phyloP scores from a whole-genome alignment of 2,797 vertebrate species.

The Coluber constrictor region DNA sequence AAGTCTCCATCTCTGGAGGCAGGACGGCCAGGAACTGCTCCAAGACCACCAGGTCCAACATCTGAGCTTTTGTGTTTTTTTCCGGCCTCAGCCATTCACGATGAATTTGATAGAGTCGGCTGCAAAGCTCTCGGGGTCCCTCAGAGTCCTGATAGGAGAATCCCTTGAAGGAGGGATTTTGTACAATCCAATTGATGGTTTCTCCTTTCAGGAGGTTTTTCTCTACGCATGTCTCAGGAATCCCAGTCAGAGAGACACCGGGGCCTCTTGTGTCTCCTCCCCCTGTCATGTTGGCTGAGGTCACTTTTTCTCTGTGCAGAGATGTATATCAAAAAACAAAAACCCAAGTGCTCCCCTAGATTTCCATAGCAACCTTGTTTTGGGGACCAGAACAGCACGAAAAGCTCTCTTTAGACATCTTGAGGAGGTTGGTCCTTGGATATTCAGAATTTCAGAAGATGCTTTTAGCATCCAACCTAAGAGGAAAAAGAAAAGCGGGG shows the following conservation, averaged over 20 bases:
- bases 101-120: neutral
- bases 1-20: neutral
- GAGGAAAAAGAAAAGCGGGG: neutral
- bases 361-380: neutral
- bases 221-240: neutral
- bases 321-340: neutral
- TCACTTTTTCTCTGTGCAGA: neutral
- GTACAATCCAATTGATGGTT: neutral
- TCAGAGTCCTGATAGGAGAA: neutral
- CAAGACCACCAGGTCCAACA: neutral
- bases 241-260: neutral
- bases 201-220: neutral
- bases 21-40: neutral
- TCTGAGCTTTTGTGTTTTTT: neutral
- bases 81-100: neutral
- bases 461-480: neutral
- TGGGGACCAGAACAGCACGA: neutral
- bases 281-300: neutral
- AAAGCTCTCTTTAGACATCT: neutral
- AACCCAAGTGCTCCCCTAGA: neutral
- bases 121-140: neutral
- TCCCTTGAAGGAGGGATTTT: neutral
- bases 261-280: neutral
- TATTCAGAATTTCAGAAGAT: neutral
- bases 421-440: neutral